Evolutionary conservation across 2,113 vertebrate genomes (phyloP).

Genomic region (Lethenteron reissneri): DNA sequence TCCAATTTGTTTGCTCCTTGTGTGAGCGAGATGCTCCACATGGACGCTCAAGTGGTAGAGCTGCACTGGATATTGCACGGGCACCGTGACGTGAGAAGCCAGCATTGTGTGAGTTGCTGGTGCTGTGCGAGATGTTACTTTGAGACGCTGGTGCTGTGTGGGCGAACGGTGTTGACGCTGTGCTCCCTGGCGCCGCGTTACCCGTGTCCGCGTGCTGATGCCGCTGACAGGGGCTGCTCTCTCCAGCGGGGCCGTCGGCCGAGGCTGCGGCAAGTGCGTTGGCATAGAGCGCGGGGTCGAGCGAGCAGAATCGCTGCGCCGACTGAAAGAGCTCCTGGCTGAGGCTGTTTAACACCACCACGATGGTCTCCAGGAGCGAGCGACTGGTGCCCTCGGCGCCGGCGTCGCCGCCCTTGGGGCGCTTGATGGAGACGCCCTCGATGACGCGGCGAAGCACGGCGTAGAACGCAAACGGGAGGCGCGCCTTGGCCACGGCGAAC

Average conservation of each 20-base stretch:
- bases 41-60: too few species aligned
- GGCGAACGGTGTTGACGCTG: too few species aligned
- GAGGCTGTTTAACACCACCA: background rate
- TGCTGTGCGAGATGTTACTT: too few species aligned
- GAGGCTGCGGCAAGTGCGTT: too few species aligned
- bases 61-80: too few species aligned
- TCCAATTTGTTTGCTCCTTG: too few species aligned
- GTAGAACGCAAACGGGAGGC: slow-evolving; percentile 6
- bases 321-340: slow-evolving; percentile 5
- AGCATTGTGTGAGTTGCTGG: too few species aligned
- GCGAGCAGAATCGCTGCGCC: slow-evolving; percentile 4
- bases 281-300: background rate
- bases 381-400: background rate
- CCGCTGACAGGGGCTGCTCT: background rate
- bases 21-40: too few species aligned
- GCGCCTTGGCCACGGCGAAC: slow-evolving; percentile 1
- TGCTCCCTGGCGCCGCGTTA: background rate
- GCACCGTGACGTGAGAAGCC: too few species aligned
- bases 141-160: too few species aligned
- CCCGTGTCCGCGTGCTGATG: background rate
- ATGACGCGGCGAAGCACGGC: slow-evolving; percentile 3
- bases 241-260: background rate
- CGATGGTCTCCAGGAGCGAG: background rate
- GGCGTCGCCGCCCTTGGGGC: slow-evolving; percentile 2
- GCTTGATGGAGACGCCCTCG: background rate